A percentile compares a stretch with the other conserved stretches of the same genome.
These are phyloP conservation scores for Epinotia bilunana DNA, from an alignment of 2,888 invertebrate genomes.

Conservation along the genomic window DNA sequence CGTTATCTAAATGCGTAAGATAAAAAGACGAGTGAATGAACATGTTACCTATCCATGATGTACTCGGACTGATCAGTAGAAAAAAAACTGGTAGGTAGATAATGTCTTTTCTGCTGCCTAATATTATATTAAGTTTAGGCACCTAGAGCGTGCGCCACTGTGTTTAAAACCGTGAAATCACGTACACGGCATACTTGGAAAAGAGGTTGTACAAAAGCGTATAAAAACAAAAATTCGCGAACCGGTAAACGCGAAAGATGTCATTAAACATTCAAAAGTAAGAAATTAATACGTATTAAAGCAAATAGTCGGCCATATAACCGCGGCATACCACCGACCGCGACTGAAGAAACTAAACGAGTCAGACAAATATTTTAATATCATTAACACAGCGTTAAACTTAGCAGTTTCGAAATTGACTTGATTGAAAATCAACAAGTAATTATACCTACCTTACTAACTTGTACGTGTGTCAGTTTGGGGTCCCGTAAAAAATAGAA, in stretches of 20 bases:
- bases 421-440: slow-evolving; percentile 74
- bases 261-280: slow-evolving; percentile 41
- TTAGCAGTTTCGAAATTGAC: slow-evolving; percentile 72
- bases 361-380: slow-evolving; percentile 68
- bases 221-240: slow-evolving; percentile 23
- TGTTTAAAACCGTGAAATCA: not conserved
- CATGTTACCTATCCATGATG: too few relatives aligned
- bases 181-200: not conserved
- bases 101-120: not conserved
- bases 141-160: not conserved
- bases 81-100: not conserved
- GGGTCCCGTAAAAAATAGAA: slow-evolving; percentile 52
- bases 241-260: slow-evolving; percentile 43
- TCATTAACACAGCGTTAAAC: slow-evolving; percentile 78
- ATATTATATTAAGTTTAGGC: not conserved
- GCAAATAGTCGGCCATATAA: slow-evolving; percentile 30
- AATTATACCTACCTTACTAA: slow-evolving; percentile 50
- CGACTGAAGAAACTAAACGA: slow-evolving; percentile 49
- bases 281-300: slow-evolving; percentile 39
- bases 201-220: slow-evolving; percentile 11
- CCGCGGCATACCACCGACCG: slow-evolving; percentile 21
- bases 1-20: too few relatives aligned
- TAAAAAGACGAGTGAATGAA: too few relatives aligned
- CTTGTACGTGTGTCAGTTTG: slow-evolving; percentile 44
- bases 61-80: not conserved